Percentiles rank a stretch among this genome's conserved stretches.
These are phyloP conservation scores for Pomatostomus ruficeps DNA, from an alignment of 2,113 vertebrate genomes.

Conservation along the genomic window DNA sequence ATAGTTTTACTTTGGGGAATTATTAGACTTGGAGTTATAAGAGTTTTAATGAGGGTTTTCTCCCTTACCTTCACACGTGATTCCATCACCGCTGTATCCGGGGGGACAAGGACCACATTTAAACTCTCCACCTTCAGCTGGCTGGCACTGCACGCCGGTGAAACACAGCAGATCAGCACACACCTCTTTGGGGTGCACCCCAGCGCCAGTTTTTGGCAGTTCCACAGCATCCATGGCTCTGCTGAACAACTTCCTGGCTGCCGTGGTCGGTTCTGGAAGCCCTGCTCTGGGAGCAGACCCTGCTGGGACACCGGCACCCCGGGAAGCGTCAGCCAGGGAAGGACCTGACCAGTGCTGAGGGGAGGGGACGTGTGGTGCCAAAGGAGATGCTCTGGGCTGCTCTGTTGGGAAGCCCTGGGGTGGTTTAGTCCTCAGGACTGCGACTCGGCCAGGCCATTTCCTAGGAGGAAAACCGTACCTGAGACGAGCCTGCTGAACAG, in stretches of 20 bases:
- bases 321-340: slow-evolving; percentile 36
- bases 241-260: neutral
- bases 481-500: neutral
- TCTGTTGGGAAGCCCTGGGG: slow-evolving; percentile 17
- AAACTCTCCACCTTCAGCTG: neutral
- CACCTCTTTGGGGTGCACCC: fast-evolving
- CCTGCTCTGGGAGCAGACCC: neutral
- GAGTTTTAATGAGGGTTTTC: neutral
- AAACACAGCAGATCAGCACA: slow-evolving; percentile 66
- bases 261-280: neutral
- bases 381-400: neutral
- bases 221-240: neutral
- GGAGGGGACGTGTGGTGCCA: neutral
- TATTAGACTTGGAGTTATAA: neutral
- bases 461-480: neutral
- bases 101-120: slow-evolving; percentile 74
- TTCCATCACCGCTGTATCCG: slow-evolving; percentile 73
- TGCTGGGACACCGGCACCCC: fast-evolving
- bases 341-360: neutral
- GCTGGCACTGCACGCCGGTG: slow-evolving; percentile 62
- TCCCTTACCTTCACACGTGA: slow-evolving; percentile 71
- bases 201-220: neutral
- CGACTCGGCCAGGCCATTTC: neutral
- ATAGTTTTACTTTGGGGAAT: neutral
- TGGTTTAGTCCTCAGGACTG: neutral